Evolutionary conservation across 1,140 invertebrate species (phyloP).

Genomic region (Tribolium madens): DNA sequence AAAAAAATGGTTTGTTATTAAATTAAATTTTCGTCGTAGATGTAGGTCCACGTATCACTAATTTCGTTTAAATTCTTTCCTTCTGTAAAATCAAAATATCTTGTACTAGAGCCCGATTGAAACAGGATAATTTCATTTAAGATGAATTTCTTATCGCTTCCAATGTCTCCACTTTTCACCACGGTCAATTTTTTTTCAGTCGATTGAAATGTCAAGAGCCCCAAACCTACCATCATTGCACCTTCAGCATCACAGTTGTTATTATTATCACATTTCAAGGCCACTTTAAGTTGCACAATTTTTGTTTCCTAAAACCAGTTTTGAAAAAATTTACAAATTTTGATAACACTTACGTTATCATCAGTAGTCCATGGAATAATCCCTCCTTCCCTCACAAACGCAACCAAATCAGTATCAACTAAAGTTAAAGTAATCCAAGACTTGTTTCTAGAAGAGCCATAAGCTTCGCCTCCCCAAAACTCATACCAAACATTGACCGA

Average conservation of each 20-base stretch:
- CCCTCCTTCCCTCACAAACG: constrained; percentile 60
- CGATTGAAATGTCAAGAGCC: not conserved
- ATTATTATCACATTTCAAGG: not conserved
- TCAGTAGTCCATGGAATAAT: constrained; percentile 55
- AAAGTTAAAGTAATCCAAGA: constrained; percentile 54
- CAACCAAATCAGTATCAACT: constrained; percentile 60
- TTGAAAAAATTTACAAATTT: not conserved
- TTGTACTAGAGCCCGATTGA: not conserved
- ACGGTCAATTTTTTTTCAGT: not conserved
- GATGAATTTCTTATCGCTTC: not conserved
- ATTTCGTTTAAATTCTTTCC: not conserved
- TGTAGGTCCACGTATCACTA: not conserved
- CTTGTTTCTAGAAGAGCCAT: constrained; percentile 43
- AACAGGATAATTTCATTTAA: not conserved
- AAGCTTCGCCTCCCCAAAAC: constrained; percentile 62
- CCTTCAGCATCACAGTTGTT: not conserved
- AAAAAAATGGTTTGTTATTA: not conserved
- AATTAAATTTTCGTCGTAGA: not conserved
- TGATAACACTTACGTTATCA: not conserved
- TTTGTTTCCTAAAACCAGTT: not conserved
- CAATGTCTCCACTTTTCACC: not conserved
- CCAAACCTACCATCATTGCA: not conserved
- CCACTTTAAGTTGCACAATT: not conserved
- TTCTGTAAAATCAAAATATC: not conserved
- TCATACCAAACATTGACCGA: constrained; percentile 60